Percentiles rank a stretch among this genome's conserved stretches.
Evolutionary conservation across 1,140 invertebrate species (phyloP).

Genomic region (Drosophila fuyamai): DNA sequence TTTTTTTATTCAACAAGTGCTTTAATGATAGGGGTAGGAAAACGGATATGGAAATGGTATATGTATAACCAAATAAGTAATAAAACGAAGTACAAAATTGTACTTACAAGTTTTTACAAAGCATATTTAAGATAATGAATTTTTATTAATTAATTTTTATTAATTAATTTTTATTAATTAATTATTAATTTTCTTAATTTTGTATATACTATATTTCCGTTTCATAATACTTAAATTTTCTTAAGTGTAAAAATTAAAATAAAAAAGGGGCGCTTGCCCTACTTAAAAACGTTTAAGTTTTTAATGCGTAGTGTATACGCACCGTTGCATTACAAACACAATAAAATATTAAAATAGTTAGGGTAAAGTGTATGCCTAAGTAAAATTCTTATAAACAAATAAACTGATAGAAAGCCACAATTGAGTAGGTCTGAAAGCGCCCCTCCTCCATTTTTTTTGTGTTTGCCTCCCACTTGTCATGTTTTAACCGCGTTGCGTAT

Average conservation of each 20-base stretch:
- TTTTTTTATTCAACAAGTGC: neutral
- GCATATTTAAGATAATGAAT: no score
- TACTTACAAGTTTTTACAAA: no score
- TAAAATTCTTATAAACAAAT: neutral
- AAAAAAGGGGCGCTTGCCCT: no score
- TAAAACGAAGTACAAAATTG: no score
- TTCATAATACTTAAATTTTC: no score
- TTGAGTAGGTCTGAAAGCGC: neutral
- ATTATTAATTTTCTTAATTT: no score
- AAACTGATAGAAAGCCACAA: neutral
- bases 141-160: no score
- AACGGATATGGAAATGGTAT: neutral
- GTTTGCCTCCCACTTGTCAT: neutral
- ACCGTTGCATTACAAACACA: neutral
- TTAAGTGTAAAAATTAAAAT: no score
- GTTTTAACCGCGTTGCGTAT: slow-evolving; percentile 20
- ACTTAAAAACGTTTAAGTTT: neutral
- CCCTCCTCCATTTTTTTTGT: neutral
- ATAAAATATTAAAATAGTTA: neutral
- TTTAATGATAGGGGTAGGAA: neutral
- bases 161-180: no score
- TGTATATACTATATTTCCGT: no score
- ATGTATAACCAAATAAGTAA: neutral
- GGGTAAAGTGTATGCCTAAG: neutral
- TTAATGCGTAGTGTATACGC: slow-evolving; percentile 10